Percentiles rank a stretch among this genome's conserved stretches.
phyloP scores from a whole-genome alignment of 2,888 invertebrate species.

The Pediacus dermestoides region DNA sequence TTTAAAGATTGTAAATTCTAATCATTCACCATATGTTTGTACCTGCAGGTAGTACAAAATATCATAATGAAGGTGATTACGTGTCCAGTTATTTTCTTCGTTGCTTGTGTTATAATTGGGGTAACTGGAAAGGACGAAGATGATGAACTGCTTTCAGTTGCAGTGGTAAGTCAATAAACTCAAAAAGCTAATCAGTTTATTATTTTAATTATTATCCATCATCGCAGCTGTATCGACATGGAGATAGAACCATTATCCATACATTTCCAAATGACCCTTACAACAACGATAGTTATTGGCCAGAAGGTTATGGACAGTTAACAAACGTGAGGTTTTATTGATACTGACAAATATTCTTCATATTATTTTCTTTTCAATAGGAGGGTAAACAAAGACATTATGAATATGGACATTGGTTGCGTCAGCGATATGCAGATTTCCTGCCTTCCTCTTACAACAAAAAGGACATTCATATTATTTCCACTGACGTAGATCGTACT shows the following conservation, averaged over 20 bases:
- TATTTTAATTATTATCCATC: too few species aligned
- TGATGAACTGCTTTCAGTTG: conserved; percentile 3
- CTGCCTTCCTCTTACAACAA: not conserved
- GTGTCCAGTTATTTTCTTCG: too few species aligned
- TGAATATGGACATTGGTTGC: conserved; percentile 4
- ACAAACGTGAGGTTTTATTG: conserved; percentile 4
- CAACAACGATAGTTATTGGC: not conserved
- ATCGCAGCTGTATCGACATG: not conserved
- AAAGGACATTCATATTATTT: not conserved
- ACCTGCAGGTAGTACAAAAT: too few species aligned
- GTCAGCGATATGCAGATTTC: conserved; percentile 1
- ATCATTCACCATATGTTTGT: too few species aligned
- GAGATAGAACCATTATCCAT: not conserved
- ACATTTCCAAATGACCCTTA: conserved; percentile 2
- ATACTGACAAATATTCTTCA: not conserved
- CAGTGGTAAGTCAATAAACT: conserved; percentile 3
- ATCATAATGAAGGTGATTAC: too few species aligned
- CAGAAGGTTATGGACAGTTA: not conserved
- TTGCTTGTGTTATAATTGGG: too few species aligned
- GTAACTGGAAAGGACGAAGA: too few species aligned
- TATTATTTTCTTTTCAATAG: not conserved
- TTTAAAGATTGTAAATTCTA: too few species aligned
- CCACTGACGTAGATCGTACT: conserved; percentile 4
- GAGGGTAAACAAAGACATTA: conserved; percentile 4
- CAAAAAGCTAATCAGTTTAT: too few species aligned